Evolutionary conservation across 2,113 vertebrate species (phyloP).

Genomic region (Athene noctua): DNA sequence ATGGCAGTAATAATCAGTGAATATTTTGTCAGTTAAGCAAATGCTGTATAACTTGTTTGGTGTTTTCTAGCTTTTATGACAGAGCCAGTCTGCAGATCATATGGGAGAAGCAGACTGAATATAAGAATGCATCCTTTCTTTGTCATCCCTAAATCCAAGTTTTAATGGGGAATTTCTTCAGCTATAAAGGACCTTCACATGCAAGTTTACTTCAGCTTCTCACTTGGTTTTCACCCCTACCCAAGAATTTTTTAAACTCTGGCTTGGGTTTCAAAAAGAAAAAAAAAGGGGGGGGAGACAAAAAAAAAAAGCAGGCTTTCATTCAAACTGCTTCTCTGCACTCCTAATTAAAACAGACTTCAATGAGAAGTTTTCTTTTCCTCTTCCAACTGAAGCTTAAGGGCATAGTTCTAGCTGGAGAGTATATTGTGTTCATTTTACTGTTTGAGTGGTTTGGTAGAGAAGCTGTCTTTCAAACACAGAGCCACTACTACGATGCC

Average conservation of each 20-base stretch:
- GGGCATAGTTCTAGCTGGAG: slow-evolving; percentile 70
- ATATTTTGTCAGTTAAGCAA: slow-evolving; percentile 66
- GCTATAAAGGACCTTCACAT: slow-evolving; percentile 40
- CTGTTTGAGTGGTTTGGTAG: slow-evolving; percentile 70
- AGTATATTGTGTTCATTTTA: slow-evolving; percentile 75
- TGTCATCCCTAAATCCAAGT: slow-evolving; percentile 57
- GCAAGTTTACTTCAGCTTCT: slow-evolving; percentile 20
- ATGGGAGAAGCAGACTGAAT: slow-evolving; percentile 71
- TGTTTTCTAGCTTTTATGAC: slow-evolving; percentile 64
- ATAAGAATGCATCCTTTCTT: slow-evolving; percentile 60
- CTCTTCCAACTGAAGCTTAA: slow-evolving; percentile 67
- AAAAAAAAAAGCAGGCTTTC: neutral
- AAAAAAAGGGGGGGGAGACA: neutral
- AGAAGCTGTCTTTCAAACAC: slow-evolving; percentile 70
- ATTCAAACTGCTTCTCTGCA: slow-evolving; percentile 58
- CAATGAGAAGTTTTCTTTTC: slow-evolving; percentile 70
- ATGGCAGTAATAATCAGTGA: slow-evolving; percentile 64
- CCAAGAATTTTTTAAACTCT: slow-evolving; percentile 49
- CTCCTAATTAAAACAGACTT: slow-evolving; percentile 77
- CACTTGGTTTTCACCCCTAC: slow-evolving; percentile 30
- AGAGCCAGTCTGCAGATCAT: slow-evolving; percentile 69
- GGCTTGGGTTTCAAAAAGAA: slow-evolving; percentile 15
- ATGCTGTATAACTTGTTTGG: slow-evolving; percentile 66
- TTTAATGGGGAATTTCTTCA: slow-evolving; percentile 40
- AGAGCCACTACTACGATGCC: slow-evolving; percentile 55